phyloP scores from a whole-genome alignment of 2,797 vertebrate species.

The Cuniculus paca region DNA sequence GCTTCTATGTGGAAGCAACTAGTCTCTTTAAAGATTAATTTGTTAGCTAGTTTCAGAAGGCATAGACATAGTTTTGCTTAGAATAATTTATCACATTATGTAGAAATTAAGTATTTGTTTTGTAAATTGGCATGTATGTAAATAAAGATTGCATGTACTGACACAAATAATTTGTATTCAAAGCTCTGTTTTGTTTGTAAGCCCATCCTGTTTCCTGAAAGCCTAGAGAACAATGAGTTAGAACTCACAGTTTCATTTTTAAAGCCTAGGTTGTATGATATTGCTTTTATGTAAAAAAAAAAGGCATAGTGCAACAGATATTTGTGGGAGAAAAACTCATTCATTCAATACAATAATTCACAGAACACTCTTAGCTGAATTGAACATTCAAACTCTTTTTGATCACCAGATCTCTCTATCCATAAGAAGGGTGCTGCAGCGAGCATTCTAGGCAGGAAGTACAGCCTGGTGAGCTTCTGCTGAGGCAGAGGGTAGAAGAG shows the following conservation, averaged over 20 bases:
- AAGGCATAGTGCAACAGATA: neutral
- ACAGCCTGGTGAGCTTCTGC: neutral
- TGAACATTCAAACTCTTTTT: neutral
- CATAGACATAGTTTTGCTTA: neutral
- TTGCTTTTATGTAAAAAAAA: conserved; percentile 5
- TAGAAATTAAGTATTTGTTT: conserved; percentile 53
- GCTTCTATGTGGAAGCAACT: neutral
- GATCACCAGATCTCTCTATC: neutral
- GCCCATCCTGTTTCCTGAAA: neutral
- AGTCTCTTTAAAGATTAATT: neutral
- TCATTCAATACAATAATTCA: conserved; percentile 1
- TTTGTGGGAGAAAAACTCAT: neutral
- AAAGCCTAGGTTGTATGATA: neutral
- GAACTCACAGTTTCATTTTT: neutral
- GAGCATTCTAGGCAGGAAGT: neutral
- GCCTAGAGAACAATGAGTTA: neutral
- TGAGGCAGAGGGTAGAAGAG: neutral
- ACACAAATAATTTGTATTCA: conserved; percentile 20
- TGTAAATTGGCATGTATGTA: conserved; percentile 1
- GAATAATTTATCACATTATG: neutral
- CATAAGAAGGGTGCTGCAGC: neutral
- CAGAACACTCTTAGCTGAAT: neutral
- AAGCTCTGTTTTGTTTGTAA: neutral
- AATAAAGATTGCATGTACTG: conserved; percentile 22
- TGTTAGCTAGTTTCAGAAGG: neutral